phyloP scores from a whole-genome alignment of 2,888 invertebrate genomes.

The Caenorhabditis sinica region DNA sequence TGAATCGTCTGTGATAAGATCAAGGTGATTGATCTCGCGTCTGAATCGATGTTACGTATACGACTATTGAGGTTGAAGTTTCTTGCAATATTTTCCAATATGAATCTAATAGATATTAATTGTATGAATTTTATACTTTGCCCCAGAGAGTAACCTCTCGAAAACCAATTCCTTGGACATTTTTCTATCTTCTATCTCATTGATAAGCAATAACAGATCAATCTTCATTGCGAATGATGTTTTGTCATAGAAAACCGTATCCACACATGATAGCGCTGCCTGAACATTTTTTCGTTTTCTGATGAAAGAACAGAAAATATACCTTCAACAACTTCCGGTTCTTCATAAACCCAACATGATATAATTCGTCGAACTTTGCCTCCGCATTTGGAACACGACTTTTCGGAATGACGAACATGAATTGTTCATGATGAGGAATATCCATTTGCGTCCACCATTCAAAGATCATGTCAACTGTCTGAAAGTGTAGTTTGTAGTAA shows the following conservation, averaged over 20 bases:
- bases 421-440: constrained; percentile 55
- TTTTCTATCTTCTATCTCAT: constrained; percentile 64
- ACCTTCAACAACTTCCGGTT: constrained; percentile 65
- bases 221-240: constrained; percentile 57
- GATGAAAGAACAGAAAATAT: background rate
- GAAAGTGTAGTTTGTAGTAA: background rate
- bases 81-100: constrained; percentile 59
- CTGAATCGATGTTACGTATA: constrained; percentile 56
- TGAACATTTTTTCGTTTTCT: background rate
- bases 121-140: background rate
- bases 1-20: constrained; percentile 63
- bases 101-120: constrained; percentile 35
- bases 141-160: constrained; percentile 53
- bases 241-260: constrained; percentile 46
- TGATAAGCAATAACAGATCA: constrained; percentile 56
- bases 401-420: constrained; percentile 62
- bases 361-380: constrained; percentile 59
- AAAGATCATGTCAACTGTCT: constrained; percentile 57
- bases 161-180: constrained; percentile 40
- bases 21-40: constrained; percentile 61
- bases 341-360: constrained; percentile 67
- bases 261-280: constrained; percentile 53
- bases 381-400: constrained; percentile 41
- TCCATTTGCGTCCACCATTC: constrained; percentile 59
- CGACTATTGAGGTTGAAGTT: constrained; percentile 58